A percentile compares a stretch with the other conserved stretches of the same genome.
Evolutionary conservation across 2,888 invertebrate species (phyloP).

Genomic region (Sepioteuthis lessoniana): DNA sequence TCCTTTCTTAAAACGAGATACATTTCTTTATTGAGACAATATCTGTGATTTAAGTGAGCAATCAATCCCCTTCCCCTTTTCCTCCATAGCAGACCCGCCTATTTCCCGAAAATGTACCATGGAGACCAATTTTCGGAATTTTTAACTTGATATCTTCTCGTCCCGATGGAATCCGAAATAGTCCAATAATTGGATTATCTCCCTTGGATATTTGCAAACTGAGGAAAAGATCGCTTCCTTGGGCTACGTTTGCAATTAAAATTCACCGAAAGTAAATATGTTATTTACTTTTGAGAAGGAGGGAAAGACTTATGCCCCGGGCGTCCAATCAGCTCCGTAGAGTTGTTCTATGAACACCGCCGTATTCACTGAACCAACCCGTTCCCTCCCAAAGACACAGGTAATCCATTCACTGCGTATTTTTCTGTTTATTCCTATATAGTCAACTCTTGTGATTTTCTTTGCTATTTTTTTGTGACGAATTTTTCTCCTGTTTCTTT

Average conservation of each 20-base stretch:
- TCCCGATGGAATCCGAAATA: slow-evolving; percentile 23
- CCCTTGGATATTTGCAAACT: slow-evolving; percentile 19
- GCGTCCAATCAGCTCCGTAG: background rate
- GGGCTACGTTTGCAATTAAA: slow-evolving; percentile 33
- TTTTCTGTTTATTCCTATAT: background rate
- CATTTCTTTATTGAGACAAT: no score
- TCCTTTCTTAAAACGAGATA: no score
- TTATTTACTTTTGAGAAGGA: background rate
- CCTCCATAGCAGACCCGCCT: no score
- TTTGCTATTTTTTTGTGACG: background rate
- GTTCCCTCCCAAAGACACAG: background rate
- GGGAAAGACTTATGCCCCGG: background rate
- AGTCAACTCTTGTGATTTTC: background rate
- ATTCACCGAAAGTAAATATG: slow-evolving; percentile 33
- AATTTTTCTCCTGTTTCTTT: background rate
- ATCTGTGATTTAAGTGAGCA: no score
- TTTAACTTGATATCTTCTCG: background rate
- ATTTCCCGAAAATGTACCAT: background rate
- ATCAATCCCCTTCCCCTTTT: background rate
- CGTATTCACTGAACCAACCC: background rate
- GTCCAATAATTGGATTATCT: slow-evolving; percentile 23
- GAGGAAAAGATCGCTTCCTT: background rate
- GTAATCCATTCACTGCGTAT: background rate
- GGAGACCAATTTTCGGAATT: slow-evolving; percentile 33
- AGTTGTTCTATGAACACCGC: background rate